Evolutionary conservation across 2,888 invertebrate genomes (phyloP), one percentile per base, ranked within the genome.

Genomic region (Andrena minutula): DNA sequence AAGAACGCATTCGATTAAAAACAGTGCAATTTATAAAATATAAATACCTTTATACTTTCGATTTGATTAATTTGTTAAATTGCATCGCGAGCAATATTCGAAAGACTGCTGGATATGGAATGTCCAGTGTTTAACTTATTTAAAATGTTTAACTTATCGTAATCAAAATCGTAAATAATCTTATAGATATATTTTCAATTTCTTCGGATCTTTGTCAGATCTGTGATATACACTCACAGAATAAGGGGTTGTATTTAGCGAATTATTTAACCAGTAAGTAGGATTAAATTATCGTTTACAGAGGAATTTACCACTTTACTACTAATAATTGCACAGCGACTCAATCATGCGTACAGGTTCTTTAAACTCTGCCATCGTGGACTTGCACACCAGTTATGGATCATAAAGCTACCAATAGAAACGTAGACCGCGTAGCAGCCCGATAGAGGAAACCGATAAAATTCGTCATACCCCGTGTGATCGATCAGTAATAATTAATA

Each of bases 371-470:
- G 32, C 10, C 41, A 56, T n/a, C 41, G 0, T 26, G 8, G 7
- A 35, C 2, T 20, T 10, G 47, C 20, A 20, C 16, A 16, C 5
- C 2, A 30, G 23, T 41, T 32, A 53, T 35, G 30, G 56, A 41
- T 74, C 70, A 60, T 70, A 71, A 82, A 73, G 73, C 71, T 71
- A 71, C 66, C 49, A 65, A 70, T 61, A 61, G 35, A 53, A 53
- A 72, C 35, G 60, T 26, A 6, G 64, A 61, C n/a, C 26, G 74
- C 23, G 32, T 35, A 69, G 49, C 20, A 32, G 23, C 10, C 8
- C 51, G 68, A 75, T 74, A 83, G 63, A 41, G 75, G 63, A 63
- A 28, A 41, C 70, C 69, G 79, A 86, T 86, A 72, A 84, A 86
- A 68, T 56, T 69, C 56, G 61, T 51, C 47, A 26, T 16, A 63